Evolutionary conservation across 2,888 invertebrate genomes (phyloP).

Genomic region (Venusia cambrica): DNA sequence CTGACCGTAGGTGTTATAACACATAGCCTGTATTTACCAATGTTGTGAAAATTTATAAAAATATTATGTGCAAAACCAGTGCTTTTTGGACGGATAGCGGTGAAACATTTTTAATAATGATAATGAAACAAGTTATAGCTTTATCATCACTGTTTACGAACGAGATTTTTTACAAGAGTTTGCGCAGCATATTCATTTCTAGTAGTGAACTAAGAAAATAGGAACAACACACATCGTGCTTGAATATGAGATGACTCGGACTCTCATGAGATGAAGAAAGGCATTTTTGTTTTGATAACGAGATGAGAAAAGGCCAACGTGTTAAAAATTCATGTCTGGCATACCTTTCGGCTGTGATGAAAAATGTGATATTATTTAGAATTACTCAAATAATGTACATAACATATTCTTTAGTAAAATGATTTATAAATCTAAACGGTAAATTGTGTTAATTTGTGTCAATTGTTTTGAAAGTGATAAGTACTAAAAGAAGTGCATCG

Average conservation of each 20-base stretch:
- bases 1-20: too few relatives aligned
- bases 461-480: too few relatives aligned
- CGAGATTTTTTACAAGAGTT: background rate
- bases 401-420: background rate
- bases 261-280: slow-evolving; percentile 36
- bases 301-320: slow-evolving; percentile 36
- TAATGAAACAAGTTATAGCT: too few relatives aligned
- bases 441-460: too few relatives aligned
- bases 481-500: slow-evolving; percentile 12
- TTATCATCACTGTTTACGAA: slow-evolving; percentile 6
- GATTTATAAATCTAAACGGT: too few relatives aligned
- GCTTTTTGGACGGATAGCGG: too few relatives aligned
- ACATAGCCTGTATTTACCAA: too few relatives aligned
- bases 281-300: slow-evolving; percentile 37
- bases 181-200: background rate
- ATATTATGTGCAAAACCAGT: slow-evolving; percentile 3
- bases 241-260: slow-evolving; percentile 23
- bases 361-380: slow-evolving; percentile 16
- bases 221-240: slow-evolving; percentile 14
- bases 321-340: slow-evolving; percentile 38
- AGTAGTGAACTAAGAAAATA: slow-evolving; percentile 1
- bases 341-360: slow-evolving; percentile 31
- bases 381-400: slow-evolving; percentile 5
- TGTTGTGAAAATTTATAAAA: too few relatives aligned
- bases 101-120: too few relatives aligned